Evolutionary conservation across 1,140 invertebrate species (phyloP).

Genomic region (Battus philenor): DNA sequence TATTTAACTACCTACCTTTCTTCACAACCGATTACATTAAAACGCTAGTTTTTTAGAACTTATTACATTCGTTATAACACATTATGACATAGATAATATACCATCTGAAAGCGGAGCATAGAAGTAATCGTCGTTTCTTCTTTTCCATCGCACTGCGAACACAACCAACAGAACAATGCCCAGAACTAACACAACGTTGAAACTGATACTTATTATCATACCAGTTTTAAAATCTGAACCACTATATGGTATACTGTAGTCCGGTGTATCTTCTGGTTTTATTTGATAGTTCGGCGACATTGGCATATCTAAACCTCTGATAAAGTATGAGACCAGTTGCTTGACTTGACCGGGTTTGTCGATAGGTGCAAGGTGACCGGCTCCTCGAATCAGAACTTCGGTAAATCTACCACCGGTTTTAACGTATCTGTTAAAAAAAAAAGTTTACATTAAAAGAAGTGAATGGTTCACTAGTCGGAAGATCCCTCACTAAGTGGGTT

Average conservation of each 20-base stretch:
- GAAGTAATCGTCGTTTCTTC: slow-evolving; percentile 23
- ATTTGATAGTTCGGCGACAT: slow-evolving; percentile 21
- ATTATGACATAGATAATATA: slow-evolving; percentile 28
- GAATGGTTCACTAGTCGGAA: too few relatives aligned
- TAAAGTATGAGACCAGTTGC: slow-evolving; percentile 85
- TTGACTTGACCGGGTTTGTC: slow-evolving; percentile 86
- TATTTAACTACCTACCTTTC: too few relatives aligned
- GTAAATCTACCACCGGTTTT: slow-evolving; percentile 83
- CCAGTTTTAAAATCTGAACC: slow-evolving; percentile 16
- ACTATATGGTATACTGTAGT: slow-evolving; percentile 17
- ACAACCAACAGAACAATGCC: slow-evolving; percentile 24
- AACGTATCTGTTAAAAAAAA: slow-evolving; percentile 78
- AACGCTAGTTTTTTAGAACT: too few relatives aligned
- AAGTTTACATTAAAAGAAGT: too few relatives aligned
- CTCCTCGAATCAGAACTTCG: slow-evolving; percentile 84
- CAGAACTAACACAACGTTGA: slow-evolving; percentile 37
- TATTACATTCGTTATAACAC: too few relatives aligned
- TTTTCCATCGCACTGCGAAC: slow-evolving; percentile 30
- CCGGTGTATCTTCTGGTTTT: slow-evolving; percentile 15
- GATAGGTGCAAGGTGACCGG: slow-evolving; percentile 88
- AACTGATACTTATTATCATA: slow-evolving; percentile 32
- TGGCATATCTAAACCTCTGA: slow-evolving; percentile 36
- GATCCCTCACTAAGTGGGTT: too few relatives aligned
- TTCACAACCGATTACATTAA: too few relatives aligned
- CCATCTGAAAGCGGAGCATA: slow-evolving; percentile 29